Percentiles rank a stretch among this genome's conserved stretches.
These are phyloP conservation scores for Dendrocincla fuliginosa DNA, from an alignment of 2,797 vertebrate genomes.

Conservation along the genomic window DNA sequence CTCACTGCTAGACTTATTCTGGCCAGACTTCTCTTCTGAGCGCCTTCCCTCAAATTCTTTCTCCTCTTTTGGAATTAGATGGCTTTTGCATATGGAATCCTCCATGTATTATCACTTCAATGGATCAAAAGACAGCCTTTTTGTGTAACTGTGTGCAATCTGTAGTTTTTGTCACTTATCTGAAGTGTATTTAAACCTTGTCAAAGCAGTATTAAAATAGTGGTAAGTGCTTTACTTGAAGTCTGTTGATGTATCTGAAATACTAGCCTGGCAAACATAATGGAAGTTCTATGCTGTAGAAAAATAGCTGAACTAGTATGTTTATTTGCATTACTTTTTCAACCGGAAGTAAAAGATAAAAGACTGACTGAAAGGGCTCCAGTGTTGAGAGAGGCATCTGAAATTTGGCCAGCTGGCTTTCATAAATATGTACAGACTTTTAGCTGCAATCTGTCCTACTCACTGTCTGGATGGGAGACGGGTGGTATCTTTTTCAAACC, in stretches of 20 bases:
- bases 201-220: conserved; percentile 34
- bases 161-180: conserved; percentile 3
- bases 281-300: background rate
- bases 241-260: conserved; percentile 29
- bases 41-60: background rate
- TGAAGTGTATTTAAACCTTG: conserved; percentile 29
- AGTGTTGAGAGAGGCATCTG: background rate
- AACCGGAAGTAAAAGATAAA: background rate
- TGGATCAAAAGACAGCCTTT: conserved; percentile 22
- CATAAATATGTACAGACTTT: background rate
- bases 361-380: background rate
- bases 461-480: accelerated
- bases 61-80: background rate
- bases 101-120: background rate
- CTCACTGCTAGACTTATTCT: background rate
- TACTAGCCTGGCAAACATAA: background rate
- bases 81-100: background rate
- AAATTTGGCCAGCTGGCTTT: background rate
- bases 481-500: background rate
- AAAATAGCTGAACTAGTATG: background rate
- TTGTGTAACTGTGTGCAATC: background rate
- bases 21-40: background rate
- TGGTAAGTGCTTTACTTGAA: conserved; percentile 20
- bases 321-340: conserved; percentile 20
- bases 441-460: background rate